These are phyloP conservation scores for Argentina silus DNA, from an alignment of 2,797 vertebrate genomes.

Conservation along the genomic window DNA sequence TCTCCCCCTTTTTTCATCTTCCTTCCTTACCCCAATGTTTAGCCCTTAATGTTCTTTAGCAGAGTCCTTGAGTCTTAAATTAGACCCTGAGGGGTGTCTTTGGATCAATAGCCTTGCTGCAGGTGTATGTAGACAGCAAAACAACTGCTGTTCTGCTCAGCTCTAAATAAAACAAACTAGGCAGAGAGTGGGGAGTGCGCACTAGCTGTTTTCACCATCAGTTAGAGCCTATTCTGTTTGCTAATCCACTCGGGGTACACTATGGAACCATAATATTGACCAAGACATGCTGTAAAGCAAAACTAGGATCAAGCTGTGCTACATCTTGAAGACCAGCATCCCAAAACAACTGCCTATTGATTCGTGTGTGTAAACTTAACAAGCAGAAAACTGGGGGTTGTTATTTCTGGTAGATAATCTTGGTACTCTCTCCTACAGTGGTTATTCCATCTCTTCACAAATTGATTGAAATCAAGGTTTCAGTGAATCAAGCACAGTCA, in stretches of 20 bases:
- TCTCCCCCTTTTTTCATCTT: constrained; percentile 28
- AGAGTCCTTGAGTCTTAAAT: constrained; percentile 66
- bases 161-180: constrained; percentile 62
- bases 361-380: constrained; percentile 59
- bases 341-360: constrained; percentile 69
- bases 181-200: constrained; percentile 53
- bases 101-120: constrained; percentile 62
- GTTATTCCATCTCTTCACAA: constrained; percentile 1
- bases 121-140: constrained; percentile 52
- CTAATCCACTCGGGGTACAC: constrained; percentile 53
- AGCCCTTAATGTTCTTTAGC: constrained; percentile 56
- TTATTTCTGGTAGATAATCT: constrained; percentile 11
- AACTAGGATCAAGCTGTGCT: constrained; percentile 61
- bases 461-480: constrained; percentile 5
- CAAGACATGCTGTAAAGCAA: constrained; percentile 52
- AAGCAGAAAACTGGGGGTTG: constrained; percentile 32
- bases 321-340: constrained; percentile 50
- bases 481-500: not conserved
- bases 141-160: constrained; percentile 49
- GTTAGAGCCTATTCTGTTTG: constrained; percentile 31
- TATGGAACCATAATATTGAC: constrained; percentile 61
- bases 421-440: not conserved
- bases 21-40: constrained; percentile 41
- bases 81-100: constrained; percentile 53
- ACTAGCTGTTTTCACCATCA: constrained; percentile 42